A percentile compares a stretch with the other conserved stretches of the same genome.
phyloP scores from a whole-genome alignment of 2,888 invertebrate genomes.

The Eupithecia subumbrata region DNA sequence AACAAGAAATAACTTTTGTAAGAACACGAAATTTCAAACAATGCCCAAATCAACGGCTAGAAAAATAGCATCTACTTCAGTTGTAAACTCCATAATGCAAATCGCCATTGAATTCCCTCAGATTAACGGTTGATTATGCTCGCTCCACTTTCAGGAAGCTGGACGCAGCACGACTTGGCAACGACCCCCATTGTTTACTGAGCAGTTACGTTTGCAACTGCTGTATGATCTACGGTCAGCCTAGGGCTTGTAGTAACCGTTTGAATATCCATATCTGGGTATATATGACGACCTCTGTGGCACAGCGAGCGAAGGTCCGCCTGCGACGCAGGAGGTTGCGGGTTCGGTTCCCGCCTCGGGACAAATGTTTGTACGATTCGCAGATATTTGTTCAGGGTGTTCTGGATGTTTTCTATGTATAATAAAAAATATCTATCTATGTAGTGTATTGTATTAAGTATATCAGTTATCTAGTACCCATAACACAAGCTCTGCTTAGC shows the following conservation, averaged over 20 bases:
- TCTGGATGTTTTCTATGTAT: no score
- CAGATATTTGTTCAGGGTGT: no score
- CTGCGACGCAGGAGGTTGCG: no score
- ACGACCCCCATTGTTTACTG: constrained; percentile 60
- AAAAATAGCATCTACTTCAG: not conserved
- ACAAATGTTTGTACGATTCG: no score
- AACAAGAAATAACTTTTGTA: not conserved
- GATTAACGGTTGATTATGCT: constrained; percentile 81
- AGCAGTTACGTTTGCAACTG: constrained; percentile 27
- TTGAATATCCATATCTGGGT: not conserved
- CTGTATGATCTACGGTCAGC: constrained; percentile 14
- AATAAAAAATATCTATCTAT: no score
- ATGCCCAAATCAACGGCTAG: not conserved
- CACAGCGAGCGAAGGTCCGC: no score
- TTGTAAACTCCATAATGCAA: constrained; percentile 23
- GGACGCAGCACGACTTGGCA: constrained; percentile 66
- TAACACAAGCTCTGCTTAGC: no score
- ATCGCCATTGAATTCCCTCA: constrained; percentile 59
- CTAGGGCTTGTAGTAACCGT: not conserved
- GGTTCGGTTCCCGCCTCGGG: no score
- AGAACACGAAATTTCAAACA: not conserved
- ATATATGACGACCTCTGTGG: no score
- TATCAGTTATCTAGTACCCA: no score
- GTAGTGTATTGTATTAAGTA: no score
- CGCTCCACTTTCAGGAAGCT: constrained; percentile 80